phyloP scores from a whole-genome alignment of 2,888 invertebrate species.

The Melitaea athalia region DNA sequence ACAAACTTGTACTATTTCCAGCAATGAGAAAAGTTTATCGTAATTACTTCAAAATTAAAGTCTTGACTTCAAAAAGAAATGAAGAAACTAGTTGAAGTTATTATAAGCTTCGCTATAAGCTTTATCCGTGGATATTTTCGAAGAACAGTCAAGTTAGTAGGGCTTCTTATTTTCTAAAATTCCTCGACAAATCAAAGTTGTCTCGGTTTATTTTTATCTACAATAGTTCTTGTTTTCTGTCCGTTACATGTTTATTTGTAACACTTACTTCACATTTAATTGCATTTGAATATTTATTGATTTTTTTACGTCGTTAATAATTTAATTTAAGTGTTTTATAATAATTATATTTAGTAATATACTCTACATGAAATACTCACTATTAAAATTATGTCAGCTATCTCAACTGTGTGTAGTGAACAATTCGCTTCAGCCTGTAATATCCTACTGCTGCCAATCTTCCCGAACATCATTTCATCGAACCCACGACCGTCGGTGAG shows the following conservation, averaged over 20 bases:
- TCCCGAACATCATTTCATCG: too few species aligned
- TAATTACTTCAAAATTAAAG: conserved; percentile 39
- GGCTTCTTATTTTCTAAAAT: conserved; percentile 57
- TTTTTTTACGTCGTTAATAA: too few species aligned
- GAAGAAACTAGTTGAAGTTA: conserved; percentile 31
- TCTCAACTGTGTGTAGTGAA: too few species aligned
- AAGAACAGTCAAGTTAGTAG: conserved; percentile 56
- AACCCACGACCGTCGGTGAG: too few species aligned
- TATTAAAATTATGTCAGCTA: too few species aligned
- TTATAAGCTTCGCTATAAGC: conserved; percentile 34
- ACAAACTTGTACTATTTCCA: conserved; percentile 29
- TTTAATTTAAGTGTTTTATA: too few species aligned
- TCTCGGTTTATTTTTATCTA: conserved; percentile 67
- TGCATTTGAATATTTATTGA: too few species aligned
- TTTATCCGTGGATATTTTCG: conserved; percentile 51
- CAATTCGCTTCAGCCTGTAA: too few species aligned
- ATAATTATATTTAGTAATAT: too few species aligned
- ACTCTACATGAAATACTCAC: too few species aligned
- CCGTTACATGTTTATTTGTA: conserved; percentile 54
- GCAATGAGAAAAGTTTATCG: conserved; percentile 36
- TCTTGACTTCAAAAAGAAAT: conserved; percentile 34
- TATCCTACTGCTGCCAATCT: too few species aligned
- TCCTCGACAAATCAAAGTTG: conserved; percentile 56
- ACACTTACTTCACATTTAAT: too few species aligned
- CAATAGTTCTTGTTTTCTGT: conserved; percentile 68